Percentiles rank a stretch among this genome's conserved stretches.
Conservation (phyloP, 2,797 vertebrate genomes). For the Hemibagrus guttatus region DNA sequence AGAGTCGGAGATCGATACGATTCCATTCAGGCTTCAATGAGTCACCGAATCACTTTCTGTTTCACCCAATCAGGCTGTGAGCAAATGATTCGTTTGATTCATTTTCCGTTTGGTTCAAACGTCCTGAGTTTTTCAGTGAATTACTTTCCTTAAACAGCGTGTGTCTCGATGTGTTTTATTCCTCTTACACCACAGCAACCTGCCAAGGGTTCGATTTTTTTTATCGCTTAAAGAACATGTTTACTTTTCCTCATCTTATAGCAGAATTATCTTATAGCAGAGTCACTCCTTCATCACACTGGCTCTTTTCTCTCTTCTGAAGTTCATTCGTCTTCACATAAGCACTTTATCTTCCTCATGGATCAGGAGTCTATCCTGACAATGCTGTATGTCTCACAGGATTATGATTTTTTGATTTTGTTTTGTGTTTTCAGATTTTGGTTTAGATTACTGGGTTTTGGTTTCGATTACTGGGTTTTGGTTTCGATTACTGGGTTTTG, state of each 20-base stretch:
- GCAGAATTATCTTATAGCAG: neutral
- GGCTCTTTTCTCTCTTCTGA: neutral
- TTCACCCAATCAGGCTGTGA: neutral
- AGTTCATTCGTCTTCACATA: neutral
- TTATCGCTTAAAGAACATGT: neutral
- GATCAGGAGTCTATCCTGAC: neutral
- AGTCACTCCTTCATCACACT: neutral
- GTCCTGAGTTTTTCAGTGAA: neutral
- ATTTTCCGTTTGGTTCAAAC: neutral
- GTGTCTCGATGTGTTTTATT: neutral
- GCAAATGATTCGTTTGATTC: neutral
- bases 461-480: too few species aligned
- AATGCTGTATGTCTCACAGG: neutral
- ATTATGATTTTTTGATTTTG: neutral
- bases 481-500: too few species aligned
- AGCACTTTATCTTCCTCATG: neutral
- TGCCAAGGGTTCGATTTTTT: neutral
- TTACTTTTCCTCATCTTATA: neutral
- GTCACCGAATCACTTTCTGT: neutral
- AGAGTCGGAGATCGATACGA: conserved; percentile 16
- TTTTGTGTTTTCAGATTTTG: neutral
- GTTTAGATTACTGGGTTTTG: too few species aligned
- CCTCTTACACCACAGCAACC: neutral
- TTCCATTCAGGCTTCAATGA: neutral
- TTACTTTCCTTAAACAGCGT: neutral